Percentiles rank a stretch among this genome's conserved stretches.
Evolutionary conservation across 2,113 vertebrate species (phyloP).

Genomic region (Aleadryas rufinucha): DNA sequence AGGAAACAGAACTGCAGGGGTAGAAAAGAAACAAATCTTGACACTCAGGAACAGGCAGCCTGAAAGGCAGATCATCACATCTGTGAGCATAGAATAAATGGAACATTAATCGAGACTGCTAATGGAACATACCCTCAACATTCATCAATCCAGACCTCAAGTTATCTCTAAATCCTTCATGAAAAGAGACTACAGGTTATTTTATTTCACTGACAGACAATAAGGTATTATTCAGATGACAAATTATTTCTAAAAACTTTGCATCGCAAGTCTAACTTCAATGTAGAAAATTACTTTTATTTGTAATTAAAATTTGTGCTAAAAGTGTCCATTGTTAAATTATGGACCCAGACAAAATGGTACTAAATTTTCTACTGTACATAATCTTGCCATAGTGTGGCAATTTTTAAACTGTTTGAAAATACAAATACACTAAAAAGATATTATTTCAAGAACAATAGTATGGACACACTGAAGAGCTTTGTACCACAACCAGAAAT

Average conservation of each 20-base stretch:
- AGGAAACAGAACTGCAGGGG: neutral
- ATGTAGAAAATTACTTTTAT: slow-evolving; percentile 9
- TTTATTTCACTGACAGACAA: neutral
- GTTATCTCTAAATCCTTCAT: neutral
- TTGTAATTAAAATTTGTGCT: neutral
- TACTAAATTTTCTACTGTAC: neutral
- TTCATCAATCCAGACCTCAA: neutral
- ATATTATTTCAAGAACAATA: neutral
- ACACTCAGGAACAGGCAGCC: fast-evolving
- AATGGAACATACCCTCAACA: neutral
- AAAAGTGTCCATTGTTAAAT: neutral
- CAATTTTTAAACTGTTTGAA: neutral
- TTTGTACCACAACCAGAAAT: neutral
- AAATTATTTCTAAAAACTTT: neutral
- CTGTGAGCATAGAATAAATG: fast-evolving
- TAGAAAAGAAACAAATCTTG: neutral
- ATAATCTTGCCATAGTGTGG: neutral
- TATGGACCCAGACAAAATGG: neutral
- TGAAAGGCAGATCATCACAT: neutral
- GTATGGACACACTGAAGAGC: neutral
- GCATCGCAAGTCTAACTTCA: neutral
- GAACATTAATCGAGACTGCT: neutral
- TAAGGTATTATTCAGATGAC: neutral
- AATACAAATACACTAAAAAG: slow-evolving; percentile 17
- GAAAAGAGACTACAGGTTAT: neutral